These are phyloP conservation scores for Pluvianellus socialis DNA, from an alignment of 2,113 vertebrate genomes.

Conservation along the genomic window DNA sequence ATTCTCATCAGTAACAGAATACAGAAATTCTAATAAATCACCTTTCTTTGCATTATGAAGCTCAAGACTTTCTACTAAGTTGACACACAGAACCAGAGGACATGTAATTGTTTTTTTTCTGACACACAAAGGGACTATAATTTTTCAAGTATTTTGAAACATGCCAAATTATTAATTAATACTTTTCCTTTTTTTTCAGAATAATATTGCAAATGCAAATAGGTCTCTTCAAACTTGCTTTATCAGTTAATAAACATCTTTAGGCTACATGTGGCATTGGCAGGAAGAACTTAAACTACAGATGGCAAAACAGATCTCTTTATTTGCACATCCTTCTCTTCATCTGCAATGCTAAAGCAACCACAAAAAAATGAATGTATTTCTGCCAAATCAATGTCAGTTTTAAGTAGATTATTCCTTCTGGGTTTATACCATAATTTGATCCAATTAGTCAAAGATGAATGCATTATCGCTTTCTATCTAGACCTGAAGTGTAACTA, in stretches of 20 bases:
- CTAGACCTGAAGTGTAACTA: not conserved
- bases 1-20: not conserved
- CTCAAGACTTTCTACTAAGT: not conserved
- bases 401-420: slow-evolving; percentile 59
- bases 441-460: slow-evolving; percentile 49
- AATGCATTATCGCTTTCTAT: slow-evolving; percentile 14
- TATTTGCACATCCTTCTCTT: slow-evolving; percentile 78
- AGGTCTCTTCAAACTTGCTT: slow-evolving; percentile 11
- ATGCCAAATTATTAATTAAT: slow-evolving; percentile 3
- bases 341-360: slow-evolving; percentile 70
- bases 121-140: not conserved
- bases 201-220: slow-evolving; percentile 11
- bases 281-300: slow-evolving; percentile 74
- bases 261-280: slow-evolving; percentile 66
- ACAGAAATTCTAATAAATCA: not conserved
- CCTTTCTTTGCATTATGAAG: not conserved
- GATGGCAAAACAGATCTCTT: slow-evolving; percentile 80
- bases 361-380: slow-evolving; percentile 6
- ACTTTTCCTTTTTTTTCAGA: not conserved
- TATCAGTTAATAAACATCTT: slow-evolving; percentile 70
- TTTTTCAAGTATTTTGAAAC: slow-evolving; percentile 6
- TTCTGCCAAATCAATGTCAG: slow-evolving; percentile 65
- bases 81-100: not conserved
- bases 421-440: slow-evolving; percentile 39
- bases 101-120: not conserved